Base-by-base conservation (phyloP, 2,797 vertebrate species). In the Aselliscus stoliczkanus region DNA sequence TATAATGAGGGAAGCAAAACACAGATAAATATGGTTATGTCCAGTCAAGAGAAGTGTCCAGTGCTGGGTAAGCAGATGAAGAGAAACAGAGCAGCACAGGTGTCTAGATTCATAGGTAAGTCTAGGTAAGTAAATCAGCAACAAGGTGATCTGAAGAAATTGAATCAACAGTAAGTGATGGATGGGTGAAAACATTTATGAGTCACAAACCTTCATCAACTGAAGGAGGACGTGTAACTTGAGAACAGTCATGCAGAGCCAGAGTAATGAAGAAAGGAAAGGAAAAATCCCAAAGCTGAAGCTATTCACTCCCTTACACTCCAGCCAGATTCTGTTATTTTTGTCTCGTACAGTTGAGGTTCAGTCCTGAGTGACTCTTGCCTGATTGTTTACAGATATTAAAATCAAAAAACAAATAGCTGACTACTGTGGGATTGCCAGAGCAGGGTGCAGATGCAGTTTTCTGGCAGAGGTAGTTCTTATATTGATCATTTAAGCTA, bases 401-500 rank as follows among this genome's bases (percentile, higher is more conserved):
- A 56, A 87, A 90, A 58, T 42, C 21, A 79, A 39, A 94, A 95
- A 93, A 75, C 92, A 95, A 97, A 93, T 31, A 96, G 84, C 29
- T 75, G 18, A 69, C 37, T 62, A 39, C 44, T 27, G 2, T 25
- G 31, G 34, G 42, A 56, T 67, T 85, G 37, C 65, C 39, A 56
- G 64, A 77, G 7, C 34, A 93, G 83, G 69, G 31, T 73, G 44
- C 44, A 92, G 27, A 79, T 44, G 54, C 60, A 34, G 27, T 90
- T 79, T 88, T 80, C 72, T 90, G 34, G 52, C 2, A 54, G 44
- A 88, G 15, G 14, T 58, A 70, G 73, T 92, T 94, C 50, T 93
- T 90, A 31, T 65, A 96, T 95, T 96, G 96, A 96, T 92, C 83
- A 70, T 34, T 95, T 97, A 96, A 97, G 47, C 64, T 96, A 93